Evolutionary conservation across 2,888 invertebrate genomes (phyloP), one percentile per base, ranked within the genome.

Genomic region (Leucophora obtusa): DNA sequence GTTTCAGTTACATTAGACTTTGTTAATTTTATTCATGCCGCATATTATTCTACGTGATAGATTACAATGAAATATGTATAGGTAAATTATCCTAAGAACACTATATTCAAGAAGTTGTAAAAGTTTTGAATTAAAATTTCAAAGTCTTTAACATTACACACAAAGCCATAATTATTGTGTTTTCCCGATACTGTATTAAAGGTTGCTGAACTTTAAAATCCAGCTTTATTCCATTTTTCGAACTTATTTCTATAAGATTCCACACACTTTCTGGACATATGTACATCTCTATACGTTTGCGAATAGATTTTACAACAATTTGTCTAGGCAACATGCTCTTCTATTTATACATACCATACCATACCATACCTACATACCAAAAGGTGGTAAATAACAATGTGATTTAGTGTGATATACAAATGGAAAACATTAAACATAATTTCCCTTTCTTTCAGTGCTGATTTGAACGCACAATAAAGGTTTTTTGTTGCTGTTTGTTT

Each of bases 21-120:
- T 72, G 59, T 73, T 73, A 76, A 80, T 80, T 76, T 76, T 80
- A 80, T 80, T 80, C 76, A 76, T 69, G 59, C 76, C 65, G 65
- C 76, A 76, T 80, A 76, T 76, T 80, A 76, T 69, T 59, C 65
- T 76, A 80, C 76, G 80, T 76, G 80, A 80, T 76, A 80, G 72
- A 73, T 80, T 65, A 76, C 71, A 80, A 65, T 74, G 50, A 74
- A 53, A 63, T 59, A 66, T 24, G 54, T 24, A 63, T 3, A 14
- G 28, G 28, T 28, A 28, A 28, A 28, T 1, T 28, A 28, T 1
- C 4, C 1, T 6, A 6, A 28, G 7, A 28, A 28, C 28, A 28
- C 28, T 28, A 28, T 28, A 28, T 28, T 28, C 28, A 28, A 7
- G 7, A 28, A 28, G 28, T 28, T 3, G 1, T 28, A 28, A 28